Evolutionary conservation across 2,797 vertebrate species (phyloP), one percentile per base, ranked within the genome.

Genomic region (Tamandua tetradactyla): DNA sequence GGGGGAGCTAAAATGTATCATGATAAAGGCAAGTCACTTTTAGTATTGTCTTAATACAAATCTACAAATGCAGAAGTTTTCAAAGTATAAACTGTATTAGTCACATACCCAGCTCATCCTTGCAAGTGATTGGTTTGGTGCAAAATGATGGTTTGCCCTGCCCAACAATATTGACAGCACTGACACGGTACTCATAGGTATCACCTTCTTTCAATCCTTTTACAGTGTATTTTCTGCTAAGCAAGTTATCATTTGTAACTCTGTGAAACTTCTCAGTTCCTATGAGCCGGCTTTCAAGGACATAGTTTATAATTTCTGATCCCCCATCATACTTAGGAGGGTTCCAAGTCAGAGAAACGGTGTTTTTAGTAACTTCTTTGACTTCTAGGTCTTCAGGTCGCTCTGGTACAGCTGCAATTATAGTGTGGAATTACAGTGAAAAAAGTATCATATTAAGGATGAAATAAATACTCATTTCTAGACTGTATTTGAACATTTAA

Each of bases 61-160:
- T 59, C 35, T 80, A 27, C 47, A 91, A 89, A 80, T 0, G 0
- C 72, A 81, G 69, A 94, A 47, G 5, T 91, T 96, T 96, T 87
- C 40, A 91, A 94, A 95, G 90, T n/a, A 52, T 82, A 85, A 92
- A 44, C 2, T 90, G 35, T 64, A 96, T 55, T 44, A 57, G 14
- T 90, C 86, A 96, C 99, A 94, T 98, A 99, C 99, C 99, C 40
- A 99, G 98, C 97, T 99, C 99, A 96, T 99, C 98, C 96, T 98
- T 99, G 98, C 99, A 99, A 5, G 99, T 99, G 98, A 99, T 99
- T 84, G 99, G 98, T 97, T 99, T 99, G 94, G 99, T 99, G 98
- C 98, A 98, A 98, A 99, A 99, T 0, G 99, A 99, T 2, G 99
- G 99, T 93, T 99, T 99, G 97, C 99, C 98, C 95, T 99, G 98